Conservation (phyloP, 2,113 vertebrate genomes). For the Oplegnathus fasciatus region DNA sequence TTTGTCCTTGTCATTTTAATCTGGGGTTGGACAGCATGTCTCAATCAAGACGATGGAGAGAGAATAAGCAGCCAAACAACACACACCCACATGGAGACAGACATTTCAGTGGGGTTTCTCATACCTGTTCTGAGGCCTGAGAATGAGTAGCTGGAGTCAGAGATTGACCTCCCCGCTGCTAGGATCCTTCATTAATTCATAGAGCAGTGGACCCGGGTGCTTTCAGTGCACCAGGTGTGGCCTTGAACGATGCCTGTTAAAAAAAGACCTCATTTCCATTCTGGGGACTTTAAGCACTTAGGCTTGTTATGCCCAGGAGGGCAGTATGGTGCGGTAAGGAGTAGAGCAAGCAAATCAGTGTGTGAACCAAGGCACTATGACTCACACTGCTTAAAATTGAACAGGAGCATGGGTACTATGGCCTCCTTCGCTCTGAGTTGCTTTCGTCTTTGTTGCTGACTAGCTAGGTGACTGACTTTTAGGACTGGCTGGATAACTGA, state of each 20-base stretch:
- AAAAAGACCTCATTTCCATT: slow-evolving; percentile 73
- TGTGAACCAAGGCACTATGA: slow-evolving; percentile 60
- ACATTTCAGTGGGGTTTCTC: slow-evolving; percentile 29
- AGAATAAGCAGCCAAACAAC: slow-evolving; percentile 22
- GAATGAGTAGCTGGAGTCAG: slow-evolving; percentile 35
- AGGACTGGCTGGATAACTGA: slow-evolving; percentile 32
- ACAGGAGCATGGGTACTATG: slow-evolving; percentile 38
- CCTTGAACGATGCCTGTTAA: slow-evolving; percentile 68
- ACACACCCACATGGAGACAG: not conserved
- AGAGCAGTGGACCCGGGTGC: slow-evolving; percentile 51
- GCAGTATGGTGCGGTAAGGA: slow-evolving; percentile 60
- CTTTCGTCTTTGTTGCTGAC: slow-evolving; percentile 48
- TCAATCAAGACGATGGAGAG: slow-evolving; percentile 42
- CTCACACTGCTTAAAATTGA: slow-evolving; percentile 60
- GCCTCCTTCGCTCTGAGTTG: slow-evolving; percentile 29
- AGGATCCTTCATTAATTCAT: slow-evolving; percentile 71
- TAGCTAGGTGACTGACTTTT: slow-evolving; percentile 39
- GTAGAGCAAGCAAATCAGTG: slow-evolving; percentile 63
- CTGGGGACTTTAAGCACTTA: slow-evolving; percentile 72
- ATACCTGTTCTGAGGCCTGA: slow-evolving; percentile 30
- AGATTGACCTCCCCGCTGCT: slow-evolving; percentile 48
- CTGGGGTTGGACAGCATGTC: slow-evolving; percentile 31
- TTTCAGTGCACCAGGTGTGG: slow-evolving; percentile 73
- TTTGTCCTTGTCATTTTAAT: slow-evolving; percentile 75
- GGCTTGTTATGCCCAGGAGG: slow-evolving; percentile 74